A percentile compares a stretch with the other conserved stretches of the same genome.
Conservation (phyloP, 2,797 vertebrate genomes). For the Intellagama lesueurii region DNA sequence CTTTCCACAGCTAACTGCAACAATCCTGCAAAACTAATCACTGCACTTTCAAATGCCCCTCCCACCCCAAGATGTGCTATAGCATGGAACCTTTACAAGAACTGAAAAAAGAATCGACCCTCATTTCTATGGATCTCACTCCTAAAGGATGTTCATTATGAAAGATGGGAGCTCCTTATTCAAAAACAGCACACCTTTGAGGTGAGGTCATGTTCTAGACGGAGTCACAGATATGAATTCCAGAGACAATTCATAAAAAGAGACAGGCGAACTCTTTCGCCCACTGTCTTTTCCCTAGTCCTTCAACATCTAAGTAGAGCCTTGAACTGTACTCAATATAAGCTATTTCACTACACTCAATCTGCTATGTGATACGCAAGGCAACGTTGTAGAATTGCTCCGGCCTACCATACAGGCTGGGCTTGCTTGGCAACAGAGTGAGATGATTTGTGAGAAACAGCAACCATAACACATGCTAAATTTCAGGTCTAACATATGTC, state of each 20-base stretch:
- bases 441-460: conserved; percentile 73
- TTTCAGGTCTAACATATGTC: conserved; percentile 26
- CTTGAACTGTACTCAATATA: conserved; percentile 67
- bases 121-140: not conserved
- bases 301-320: not conserved
- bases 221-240: too few species aligned
- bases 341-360: conserved; percentile 81
- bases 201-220: too few species aligned
- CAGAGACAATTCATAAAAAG: too few species aligned
- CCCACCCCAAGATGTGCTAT: not conserved
- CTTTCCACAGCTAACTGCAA: conserved; percentile 32
- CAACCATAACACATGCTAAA: conserved; percentile 36
- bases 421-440: conserved; percentile 80
- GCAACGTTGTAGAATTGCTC: conserved; percentile 66
- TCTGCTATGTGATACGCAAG: conserved; percentile 66
- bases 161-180: not conserved
- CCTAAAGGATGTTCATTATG: not conserved
- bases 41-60: conserved; percentile 7
- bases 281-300: not conserved
- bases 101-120: not conserved
- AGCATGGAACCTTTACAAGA: not conserved
- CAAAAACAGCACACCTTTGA: not conserved
- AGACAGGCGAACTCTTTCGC: not conserved
- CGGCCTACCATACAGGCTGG: conserved; percentile 74
- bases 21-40: conserved; percentile 14